These are phyloP conservation scores for Oxygymnocypris stewartii DNA, from an alignment of 2,113 vertebrate genomes.

Conservation along the genomic window DNA sequence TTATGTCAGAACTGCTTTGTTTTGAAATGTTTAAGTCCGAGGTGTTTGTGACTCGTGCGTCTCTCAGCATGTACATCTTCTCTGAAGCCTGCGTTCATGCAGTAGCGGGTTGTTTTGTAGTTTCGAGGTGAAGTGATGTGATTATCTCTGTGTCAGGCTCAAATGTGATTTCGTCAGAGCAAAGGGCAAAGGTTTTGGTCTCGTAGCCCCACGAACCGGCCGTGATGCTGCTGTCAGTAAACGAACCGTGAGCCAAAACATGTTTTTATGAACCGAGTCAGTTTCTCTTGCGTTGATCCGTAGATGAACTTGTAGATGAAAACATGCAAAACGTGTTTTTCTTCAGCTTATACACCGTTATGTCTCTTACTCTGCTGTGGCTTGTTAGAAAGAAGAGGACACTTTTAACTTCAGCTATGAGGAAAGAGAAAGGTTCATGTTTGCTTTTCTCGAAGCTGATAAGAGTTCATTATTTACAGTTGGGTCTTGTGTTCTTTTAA, in stretches of 20 bases:
- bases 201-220: not conserved
- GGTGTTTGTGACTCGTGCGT: too few relatives aligned
- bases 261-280: slow-evolving; percentile 22
- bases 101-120: not conserved
- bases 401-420: slow-evolving; percentile 24
- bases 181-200: slow-evolving; percentile 64
- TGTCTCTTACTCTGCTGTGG: not conserved
- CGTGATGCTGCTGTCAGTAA: slow-evolving; percentile 27
- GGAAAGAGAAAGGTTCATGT: slow-evolving; percentile 34
- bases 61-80: not conserved
- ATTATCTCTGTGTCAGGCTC: slow-evolving; percentile 40
- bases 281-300: not conserved
- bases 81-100: not conserved
- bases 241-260: not conserved
- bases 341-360: not conserved
- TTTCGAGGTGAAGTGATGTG: slow-evolving; percentile 7
- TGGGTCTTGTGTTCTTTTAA: too few relatives aligned
- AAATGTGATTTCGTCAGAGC: slow-evolving; percentile 67
- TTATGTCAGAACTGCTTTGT: not conserved
- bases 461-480: slow-evolving; percentile 46
- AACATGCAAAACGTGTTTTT: not conserved
- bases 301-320: too few relatives aligned
- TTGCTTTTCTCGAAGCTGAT: slow-evolving; percentile 44
- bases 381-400: not conserved
- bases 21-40: not conserved